Evolutionary conservation across 2,888 invertebrate species (phyloP).

Genomic region (Brenthis hecate): DNA sequence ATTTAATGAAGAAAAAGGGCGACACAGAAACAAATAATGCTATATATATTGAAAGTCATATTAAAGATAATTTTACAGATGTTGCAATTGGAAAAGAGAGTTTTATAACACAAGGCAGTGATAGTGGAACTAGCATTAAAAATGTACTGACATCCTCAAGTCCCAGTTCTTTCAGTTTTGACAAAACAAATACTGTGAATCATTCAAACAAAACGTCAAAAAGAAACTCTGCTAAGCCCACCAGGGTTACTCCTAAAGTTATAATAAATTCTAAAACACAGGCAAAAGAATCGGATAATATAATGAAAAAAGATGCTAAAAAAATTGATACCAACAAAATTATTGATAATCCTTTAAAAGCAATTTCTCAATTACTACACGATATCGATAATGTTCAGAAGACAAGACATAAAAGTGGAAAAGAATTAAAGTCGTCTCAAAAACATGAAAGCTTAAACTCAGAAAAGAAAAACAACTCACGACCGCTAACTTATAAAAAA

Average conservation of each 20-base stretch:
- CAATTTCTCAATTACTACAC: slow-evolving; percentile 69
- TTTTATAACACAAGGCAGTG: slow-evolving; percentile 53
- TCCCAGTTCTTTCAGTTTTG: slow-evolving; percentile 57
- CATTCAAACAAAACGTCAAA: slow-evolving; percentile 34
- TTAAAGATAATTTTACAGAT: neutral
- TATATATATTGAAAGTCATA: neutral
- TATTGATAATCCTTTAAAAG: slow-evolving; percentile 64
- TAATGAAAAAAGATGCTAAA: slow-evolving; percentile 50
- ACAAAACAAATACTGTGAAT: slow-evolving; percentile 44
- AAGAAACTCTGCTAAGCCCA: slow-evolving; percentile 39
- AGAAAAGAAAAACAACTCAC: slow-evolving; percentile 51
- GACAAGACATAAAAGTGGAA: slow-evolving; percentile 49
- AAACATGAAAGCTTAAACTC: slow-evolving; percentile 48
- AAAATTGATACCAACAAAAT: slow-evolving; percentile 45
- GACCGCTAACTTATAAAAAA: slow-evolving; percentile 51
- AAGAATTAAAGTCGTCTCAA: slow-evolving; percentile 50
- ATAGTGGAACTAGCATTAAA: slow-evolving; percentile 66
- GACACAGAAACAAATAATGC: neutral
- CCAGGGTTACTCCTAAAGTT: slow-evolving; percentile 60
- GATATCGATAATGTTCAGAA: slow-evolving; percentile 68
- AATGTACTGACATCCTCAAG: slow-evolving; percentile 56
- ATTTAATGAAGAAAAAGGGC: slow-evolving; percentile 60
- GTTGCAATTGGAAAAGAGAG: slow-evolving; percentile 41
- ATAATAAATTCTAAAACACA: slow-evolving; percentile 60
- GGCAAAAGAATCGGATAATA: slow-evolving; percentile 48